These are phyloP conservation scores for Sabellastarte sp. DNA, from an alignment of 2,888 invertebrate genomes.

Conservation along the genomic window DNA sequence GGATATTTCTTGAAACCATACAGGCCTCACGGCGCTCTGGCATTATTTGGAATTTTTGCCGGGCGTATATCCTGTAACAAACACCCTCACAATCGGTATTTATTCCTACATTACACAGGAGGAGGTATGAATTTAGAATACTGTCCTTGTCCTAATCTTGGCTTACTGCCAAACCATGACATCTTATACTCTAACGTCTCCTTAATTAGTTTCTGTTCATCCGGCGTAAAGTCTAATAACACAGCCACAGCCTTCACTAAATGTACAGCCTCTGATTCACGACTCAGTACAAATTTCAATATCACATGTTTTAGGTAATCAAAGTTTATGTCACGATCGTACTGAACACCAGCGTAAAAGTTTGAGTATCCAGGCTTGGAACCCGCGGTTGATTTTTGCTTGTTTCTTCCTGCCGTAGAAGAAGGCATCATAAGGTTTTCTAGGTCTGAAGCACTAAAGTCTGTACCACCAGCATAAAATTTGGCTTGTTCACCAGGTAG, in stretches of 20 bases:
- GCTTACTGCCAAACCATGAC: slow-evolving; percentile 72
- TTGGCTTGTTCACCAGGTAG: not conserved
- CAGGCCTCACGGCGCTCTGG: too few relatives aligned
- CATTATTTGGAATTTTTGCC: too few relatives aligned
- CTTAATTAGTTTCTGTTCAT: slow-evolving; percentile 81
- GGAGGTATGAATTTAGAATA: slow-evolving; percentile 51
- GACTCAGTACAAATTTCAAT: slow-evolving; percentile 85
- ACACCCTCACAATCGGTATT: too few relatives aligned
- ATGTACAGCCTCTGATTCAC: slow-evolving; percentile 81
- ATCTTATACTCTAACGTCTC: slow-evolving; percentile 76
- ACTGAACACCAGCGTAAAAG: slow-evolving; percentile 13
- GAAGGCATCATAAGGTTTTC: not conserved
- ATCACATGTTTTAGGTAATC: slow-evolving; percentile 89
- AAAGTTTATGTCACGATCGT: slow-evolving; percentile 70
- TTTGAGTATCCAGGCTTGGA: not conserved
- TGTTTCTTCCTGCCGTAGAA: not conserved
- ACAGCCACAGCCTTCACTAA: slow-evolving; percentile 84
- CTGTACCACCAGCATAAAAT: not conserved
- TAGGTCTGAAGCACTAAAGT: not conserved
- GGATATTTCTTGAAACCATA: too few relatives aligned
- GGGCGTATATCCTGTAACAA: too few relatives aligned
- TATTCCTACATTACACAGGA: too few relatives aligned
- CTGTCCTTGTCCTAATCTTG: slow-evolving; percentile 49
- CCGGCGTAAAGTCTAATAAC: slow-evolving; percentile 77
- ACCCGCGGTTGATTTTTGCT: not conserved